phyloP scores from a whole-genome alignment of 2,113 vertebrate species.

The Camelus dromedarius region DNA sequence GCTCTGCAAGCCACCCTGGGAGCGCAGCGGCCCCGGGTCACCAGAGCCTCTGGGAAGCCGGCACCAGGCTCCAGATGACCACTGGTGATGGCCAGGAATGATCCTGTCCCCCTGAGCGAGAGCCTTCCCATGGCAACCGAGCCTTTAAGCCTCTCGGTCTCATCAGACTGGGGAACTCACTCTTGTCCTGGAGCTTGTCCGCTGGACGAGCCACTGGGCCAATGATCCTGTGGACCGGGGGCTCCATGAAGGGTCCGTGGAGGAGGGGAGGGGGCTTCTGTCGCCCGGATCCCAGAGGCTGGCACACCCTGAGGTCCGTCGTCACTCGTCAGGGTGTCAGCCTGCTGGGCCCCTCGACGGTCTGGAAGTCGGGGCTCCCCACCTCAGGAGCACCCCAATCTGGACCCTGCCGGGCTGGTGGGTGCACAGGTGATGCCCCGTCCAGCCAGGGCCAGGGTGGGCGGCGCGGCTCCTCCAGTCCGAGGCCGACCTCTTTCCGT shows the following conservation, averaged over 20 bases:
- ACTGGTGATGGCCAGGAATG: not conserved
- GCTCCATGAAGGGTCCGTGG: too few relatives aligned
- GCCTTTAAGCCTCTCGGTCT: too few relatives aligned
- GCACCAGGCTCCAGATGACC: not conserved
- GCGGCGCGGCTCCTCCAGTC: accelerated
- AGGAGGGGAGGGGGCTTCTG: not conserved
- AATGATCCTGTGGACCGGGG: accelerated
- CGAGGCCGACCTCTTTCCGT: too few relatives aligned
- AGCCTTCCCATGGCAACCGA: too few relatives aligned
- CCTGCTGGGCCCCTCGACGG: accelerated
- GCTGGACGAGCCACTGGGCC: not conserved
- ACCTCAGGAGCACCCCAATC: accelerated
- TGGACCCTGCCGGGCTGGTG: not conserved
- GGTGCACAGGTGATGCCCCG: accelerated
- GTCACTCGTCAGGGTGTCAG: not conserved
- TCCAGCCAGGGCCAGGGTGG: too few relatives aligned
- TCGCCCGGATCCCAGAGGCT: too few relatives aligned
- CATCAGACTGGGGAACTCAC: not conserved
- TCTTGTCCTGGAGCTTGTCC: not conserved
- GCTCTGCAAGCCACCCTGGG: not conserved
- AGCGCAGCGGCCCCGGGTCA: too few relatives aligned
- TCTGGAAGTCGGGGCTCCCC: not conserved
- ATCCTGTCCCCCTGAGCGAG: too few relatives aligned
- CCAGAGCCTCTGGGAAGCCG: accelerated
- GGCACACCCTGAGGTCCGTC: not conserved